Evolutionary conservation across 2,113 vertebrate species (phyloP).

Genomic region (Vombatus ursinus): DNA sequence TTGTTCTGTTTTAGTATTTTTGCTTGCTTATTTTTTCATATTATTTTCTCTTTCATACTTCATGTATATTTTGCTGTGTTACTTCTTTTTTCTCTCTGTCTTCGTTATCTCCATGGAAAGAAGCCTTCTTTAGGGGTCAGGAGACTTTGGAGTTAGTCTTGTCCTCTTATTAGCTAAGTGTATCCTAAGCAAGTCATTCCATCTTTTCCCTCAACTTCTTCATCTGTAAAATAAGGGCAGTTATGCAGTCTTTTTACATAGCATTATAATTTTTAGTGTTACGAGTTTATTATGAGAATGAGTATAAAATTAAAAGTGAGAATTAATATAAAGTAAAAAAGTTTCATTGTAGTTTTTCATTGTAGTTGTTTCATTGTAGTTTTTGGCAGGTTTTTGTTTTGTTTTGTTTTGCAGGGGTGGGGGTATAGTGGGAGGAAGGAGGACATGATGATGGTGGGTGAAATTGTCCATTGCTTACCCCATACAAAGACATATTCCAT

Average conservation of each 20-base stretch:
- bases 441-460: not conserved
- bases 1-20: not conserved
- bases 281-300: slow-evolving; percentile 29
- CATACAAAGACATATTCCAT: not conserved
- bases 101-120: not conserved
- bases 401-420: not conserved
- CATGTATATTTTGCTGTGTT: slow-evolving; percentile 20
- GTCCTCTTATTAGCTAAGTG: slow-evolving; percentile 33
- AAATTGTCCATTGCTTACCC: not conserved
- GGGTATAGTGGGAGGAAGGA: not conserved
- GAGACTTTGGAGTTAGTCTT: slow-evolving; percentile 34
- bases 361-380: too few relatives aligned
- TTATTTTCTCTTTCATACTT: slow-evolving; percentile 6
- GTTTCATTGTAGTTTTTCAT: too few relatives aligned
- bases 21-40: not conserved
- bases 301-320: slow-evolving; percentile 30
- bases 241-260: slow-evolving; percentile 30
- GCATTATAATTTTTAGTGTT: slow-evolving; percentile 21
- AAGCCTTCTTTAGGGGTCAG: not conserved
- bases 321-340: not conserved
- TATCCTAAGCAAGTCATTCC: slow-evolving; percentile 25
- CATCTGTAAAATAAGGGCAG: slow-evolving; percentile 3
- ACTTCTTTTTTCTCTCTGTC: slow-evolving; percentile 11
- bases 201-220: slow-evolving; percentile 26
- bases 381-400: not conserved